Conservation (phyloP, 2,888 invertebrate species). For the Zygaena filipendulae region DNA sequence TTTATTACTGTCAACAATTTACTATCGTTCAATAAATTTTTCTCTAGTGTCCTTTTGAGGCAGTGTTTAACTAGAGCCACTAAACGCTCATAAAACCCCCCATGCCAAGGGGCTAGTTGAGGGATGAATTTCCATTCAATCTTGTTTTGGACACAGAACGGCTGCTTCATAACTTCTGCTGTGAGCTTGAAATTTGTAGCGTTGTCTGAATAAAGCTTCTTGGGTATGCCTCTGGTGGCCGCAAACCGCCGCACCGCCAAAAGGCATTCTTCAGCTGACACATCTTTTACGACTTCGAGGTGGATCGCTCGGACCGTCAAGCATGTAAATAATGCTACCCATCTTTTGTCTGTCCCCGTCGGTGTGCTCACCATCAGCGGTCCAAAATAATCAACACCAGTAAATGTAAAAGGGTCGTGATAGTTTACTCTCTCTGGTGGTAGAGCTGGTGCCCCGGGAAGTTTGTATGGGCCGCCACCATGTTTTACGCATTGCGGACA, state of each 20-base stretch:
- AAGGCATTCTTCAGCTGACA: conserved; percentile 17
- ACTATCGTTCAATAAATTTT: conserved; percentile 7
- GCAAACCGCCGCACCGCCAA: conserved; percentile 15
- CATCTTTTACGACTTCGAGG: conserved; percentile 18
- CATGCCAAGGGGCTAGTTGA: conserved; percentile 13
- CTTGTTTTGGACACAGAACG: conserved; percentile 7
- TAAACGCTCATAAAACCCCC: conserved; percentile 12
- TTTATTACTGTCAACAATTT: conserved; percentile 12
- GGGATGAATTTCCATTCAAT: conserved; percentile 10
- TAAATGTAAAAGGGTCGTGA: conserved; percentile 14
- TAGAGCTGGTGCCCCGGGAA: conserved; percentile 16
- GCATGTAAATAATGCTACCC: conserved; percentile 16
- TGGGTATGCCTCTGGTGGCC: conserved; percentile 10
- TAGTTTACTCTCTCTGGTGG: conserved; percentile 18
- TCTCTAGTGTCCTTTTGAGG: conserved; percentile 8
- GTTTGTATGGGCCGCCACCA: conserved; percentile 18
- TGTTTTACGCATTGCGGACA: conserved; percentile 17
- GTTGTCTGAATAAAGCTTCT: conserved; percentile 15
- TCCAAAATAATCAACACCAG: conserved; percentile 16
- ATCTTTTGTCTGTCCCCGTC: conserved; percentile 12
- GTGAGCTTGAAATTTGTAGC: conserved; percentile 16
- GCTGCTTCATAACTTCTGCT: conserved; percentile 3
- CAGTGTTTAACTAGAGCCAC: conserved; percentile 10
- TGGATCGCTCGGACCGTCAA: conserved; percentile 19
- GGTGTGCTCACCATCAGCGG: conserved; percentile 9